Base-by-base conservation (phyloP, 2,888 invertebrate genomes). In the Pollenia labialis region DNA sequence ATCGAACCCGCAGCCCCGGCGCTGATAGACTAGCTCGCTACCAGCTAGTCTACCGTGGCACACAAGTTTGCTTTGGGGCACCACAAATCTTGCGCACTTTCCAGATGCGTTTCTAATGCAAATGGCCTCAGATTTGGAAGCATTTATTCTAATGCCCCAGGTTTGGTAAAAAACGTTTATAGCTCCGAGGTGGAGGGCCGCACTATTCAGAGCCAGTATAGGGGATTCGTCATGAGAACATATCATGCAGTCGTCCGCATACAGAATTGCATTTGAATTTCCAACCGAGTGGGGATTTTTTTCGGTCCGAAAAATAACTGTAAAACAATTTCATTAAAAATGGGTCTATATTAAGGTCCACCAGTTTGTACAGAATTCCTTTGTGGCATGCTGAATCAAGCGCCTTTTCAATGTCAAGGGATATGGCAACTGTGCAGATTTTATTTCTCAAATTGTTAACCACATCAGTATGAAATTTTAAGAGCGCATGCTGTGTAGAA, bases 361-460 rank as follows among this genome's bases (percentile, higher is more conserved):
- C 58, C 40, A 82, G 7, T 50, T 82, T 75, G 42, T 64, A 82
- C 3, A 82, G n/a, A 12, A 76, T 69, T 10, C 81, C 81, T 1
- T 74, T 72, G 6, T 81, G 81, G 23, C 66, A 87, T 1, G 71
- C 80, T 7, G 69, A 68, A 18, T 87, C 74, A 54, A 79, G 81
- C 7, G 77, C 79, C 40, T 23, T 81, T 84, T 84, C 58, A n/a
- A 81, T 69, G 18, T 85, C 81, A 3, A 87, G 58, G 0, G 82
- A 79, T 32, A 81, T 72, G 0, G 85, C 85, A 0, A 81, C 76
- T 1, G 82, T 85, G 11, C 75, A 82, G 2, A 10, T 75, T 69
- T 85, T 44, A 12, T 76, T 42, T 18, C 77, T 52, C 6, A 87
- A 54, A 40, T 82, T 85, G 1, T 11, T n/a, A 2, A 60, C 81